Evolutionary conservation across 2,888 invertebrate species (phyloP).

Genomic region (Drosophila parthenogenetica): DNA sequence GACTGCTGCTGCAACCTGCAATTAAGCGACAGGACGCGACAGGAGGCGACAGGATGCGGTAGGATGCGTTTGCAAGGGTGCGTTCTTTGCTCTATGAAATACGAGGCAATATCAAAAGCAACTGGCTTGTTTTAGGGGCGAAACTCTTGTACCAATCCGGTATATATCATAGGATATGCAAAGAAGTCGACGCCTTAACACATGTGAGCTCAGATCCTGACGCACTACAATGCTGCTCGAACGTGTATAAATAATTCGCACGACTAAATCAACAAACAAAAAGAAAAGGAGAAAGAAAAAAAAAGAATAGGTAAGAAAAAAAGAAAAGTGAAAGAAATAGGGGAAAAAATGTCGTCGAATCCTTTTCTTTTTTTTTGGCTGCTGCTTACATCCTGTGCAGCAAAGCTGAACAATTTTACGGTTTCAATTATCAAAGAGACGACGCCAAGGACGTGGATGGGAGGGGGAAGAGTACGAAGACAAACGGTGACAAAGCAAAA

Average conservation of each 20-base stretch:
- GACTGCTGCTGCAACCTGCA: conserved; percentile 73
- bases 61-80: conserved; percentile 38
- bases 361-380: conserved; percentile 51
- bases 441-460: conserved; percentile 12
- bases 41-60: conserved; percentile 57
- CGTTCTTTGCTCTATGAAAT: conserved; percentile 54
- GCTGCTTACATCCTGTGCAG: conserved; percentile 66
- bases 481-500: conserved; percentile 77
- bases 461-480: conserved; percentile 13
- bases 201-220: conserved; percentile 32
- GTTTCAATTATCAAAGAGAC: conserved; percentile 78
- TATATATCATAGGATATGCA: conserved; percentile 54
- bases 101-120: conserved; percentile 66
- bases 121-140: conserved; percentile 67
- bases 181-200: conserved; percentile 59
- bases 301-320: conserved; percentile 1
- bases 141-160: conserved; percentile 41
- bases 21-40: conserved; percentile 62
- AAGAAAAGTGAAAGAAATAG: conserved; percentile 22
- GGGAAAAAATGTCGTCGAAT: conserved; percentile 38
- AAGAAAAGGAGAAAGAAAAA: conserved; percentile 1
- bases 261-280: conserved; percentile 67
- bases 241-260: conserved; percentile 69
- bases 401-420: conserved; percentile 76
- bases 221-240: conserved; percentile 37